Conservation (phyloP, 2,797 vertebrate genomes). For the Threskiornis aethiopicus region DNA sequence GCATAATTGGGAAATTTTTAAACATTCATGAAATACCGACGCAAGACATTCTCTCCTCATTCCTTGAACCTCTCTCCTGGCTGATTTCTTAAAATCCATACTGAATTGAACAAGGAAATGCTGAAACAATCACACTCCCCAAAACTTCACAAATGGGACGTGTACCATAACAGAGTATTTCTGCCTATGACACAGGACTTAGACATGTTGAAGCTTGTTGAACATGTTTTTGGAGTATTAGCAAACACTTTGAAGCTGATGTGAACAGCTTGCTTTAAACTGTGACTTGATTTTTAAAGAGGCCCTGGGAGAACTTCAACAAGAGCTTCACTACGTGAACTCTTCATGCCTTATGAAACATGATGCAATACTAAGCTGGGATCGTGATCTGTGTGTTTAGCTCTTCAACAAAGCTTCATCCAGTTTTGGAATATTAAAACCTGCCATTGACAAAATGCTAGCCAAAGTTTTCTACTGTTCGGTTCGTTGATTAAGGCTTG, state of each 20-base stretch:
- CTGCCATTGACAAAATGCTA: neutral
- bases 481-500: constrained; percentile 39
- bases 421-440: constrained; percentile 5
- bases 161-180: neutral
- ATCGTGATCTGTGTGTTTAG: neutral
- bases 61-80: neutral
- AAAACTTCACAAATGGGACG: neutral
- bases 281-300: constrained; percentile 7
- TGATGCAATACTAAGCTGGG: neutral
- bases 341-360: neutral
- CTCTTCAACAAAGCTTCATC: constrained; percentile 41
- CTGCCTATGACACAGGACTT: constrained; percentile 30
- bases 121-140: neutral
- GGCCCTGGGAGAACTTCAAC: neutral
- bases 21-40: constrained; percentile 21
- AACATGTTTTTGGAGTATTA: constrained; percentile 27
- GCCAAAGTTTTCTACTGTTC: neutral
- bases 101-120: neutral
- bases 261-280: neutral
- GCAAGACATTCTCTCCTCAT: constrained; percentile 20
- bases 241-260: constrained; percentile 9
- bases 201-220: constrained; percentile 5
- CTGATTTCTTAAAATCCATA: neutral
- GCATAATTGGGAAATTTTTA: neutral
- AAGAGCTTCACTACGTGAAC: neutral